phyloP scores from a whole-genome alignment of 2,888 invertebrate species.

The Caenorhabditis imperialis region DNA sequence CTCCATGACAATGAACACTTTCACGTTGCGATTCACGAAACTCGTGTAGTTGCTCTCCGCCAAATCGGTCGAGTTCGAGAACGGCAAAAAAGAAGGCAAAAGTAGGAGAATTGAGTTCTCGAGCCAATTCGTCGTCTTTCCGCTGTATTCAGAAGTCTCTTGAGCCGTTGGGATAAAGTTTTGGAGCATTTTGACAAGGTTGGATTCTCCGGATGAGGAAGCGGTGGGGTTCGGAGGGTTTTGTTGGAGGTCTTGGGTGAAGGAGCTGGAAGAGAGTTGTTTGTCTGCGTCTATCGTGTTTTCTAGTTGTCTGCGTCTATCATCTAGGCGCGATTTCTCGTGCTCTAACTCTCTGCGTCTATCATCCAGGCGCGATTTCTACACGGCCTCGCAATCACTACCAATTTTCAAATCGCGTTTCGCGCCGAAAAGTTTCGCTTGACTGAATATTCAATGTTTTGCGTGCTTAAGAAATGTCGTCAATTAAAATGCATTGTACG shows the following conservation, averaged over 20 bases:
- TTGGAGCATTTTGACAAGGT: not conserved
- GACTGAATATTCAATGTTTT: no score
- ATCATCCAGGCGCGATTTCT: no score
- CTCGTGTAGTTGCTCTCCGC: not conserved
- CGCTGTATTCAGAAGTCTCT: constrained; percentile 10
- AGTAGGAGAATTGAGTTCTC: constrained; percentile 8
- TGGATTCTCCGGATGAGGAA: not conserved
- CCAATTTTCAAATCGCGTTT: no score
- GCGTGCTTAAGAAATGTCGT: no score
- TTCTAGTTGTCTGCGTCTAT: no score
- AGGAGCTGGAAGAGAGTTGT: not conserved
- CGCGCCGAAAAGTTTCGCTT: no score
- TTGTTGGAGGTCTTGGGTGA: not conserved
- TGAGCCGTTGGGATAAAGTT: constrained; percentile 4
- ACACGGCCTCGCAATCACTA: no score
- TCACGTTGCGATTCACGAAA: constrained; percentile 3
- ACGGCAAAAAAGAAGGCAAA: not conserved
- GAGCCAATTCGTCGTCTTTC: constrained; percentile 9
- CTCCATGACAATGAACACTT: constrained; percentile 5
- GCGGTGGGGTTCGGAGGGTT: not conserved
- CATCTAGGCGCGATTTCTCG: no score
- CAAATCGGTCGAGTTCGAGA: not conserved
- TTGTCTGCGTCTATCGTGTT: no score
- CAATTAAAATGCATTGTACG: no score
- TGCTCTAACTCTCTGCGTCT: no score